A percentile compares a stretch with the other conserved stretches of the same genome.
These are phyloP conservation scores for Pantelozetes paolii DNA, from an alignment of 2,888 invertebrate genomes.

Conservation along the genomic window DNA sequence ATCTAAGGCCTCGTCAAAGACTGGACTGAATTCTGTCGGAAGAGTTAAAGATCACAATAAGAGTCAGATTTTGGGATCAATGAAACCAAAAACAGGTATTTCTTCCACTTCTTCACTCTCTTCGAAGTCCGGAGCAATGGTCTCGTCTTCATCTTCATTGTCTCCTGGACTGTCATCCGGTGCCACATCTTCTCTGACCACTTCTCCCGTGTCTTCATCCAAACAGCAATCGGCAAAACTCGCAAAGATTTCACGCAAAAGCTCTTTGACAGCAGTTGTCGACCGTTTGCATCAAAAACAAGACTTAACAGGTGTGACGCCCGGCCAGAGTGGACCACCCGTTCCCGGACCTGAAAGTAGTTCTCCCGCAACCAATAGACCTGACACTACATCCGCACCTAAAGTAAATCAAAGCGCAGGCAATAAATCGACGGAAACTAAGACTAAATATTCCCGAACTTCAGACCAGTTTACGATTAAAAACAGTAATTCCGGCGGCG, in stretches of 20 bases:
- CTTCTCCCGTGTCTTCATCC: neutral
- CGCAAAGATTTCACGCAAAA: constrained; percentile 30
- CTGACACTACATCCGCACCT: constrained; percentile 43
- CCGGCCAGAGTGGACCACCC: constrained; percentile 43
- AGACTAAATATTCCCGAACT: constrained; percentile 38
- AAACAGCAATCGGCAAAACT: constrained; percentile 19
- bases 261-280: constrained; percentile 38
- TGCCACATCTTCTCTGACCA: neutral
- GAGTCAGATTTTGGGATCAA: neutral
- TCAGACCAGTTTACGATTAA: constrained; percentile 42
- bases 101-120: constrained; percentile 44
- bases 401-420: constrained; percentile 55
- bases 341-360: constrained; percentile 47
- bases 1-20: constrained; percentile 25
- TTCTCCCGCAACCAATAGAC: constrained; percentile 43
- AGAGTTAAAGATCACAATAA: constrained; percentile 18
- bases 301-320: neutral
- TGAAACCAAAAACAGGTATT: constrained; percentile 1
- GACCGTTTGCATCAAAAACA: constrained; percentile 33
- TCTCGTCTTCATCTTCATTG: constrained; percentile 40
- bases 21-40: constrained; percentile 16
- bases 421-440: constrained; percentile 19
- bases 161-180: constrained; percentile 42
- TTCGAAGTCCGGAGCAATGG: constrained; percentile 1
- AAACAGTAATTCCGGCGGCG: constrained; percentile 25